A percentile compares a stretch with the other conserved stretches of the same genome.
phyloP scores from a whole-genome alignment of 1,140 invertebrate genomes.

The Tribolium castaneum region DNA sequence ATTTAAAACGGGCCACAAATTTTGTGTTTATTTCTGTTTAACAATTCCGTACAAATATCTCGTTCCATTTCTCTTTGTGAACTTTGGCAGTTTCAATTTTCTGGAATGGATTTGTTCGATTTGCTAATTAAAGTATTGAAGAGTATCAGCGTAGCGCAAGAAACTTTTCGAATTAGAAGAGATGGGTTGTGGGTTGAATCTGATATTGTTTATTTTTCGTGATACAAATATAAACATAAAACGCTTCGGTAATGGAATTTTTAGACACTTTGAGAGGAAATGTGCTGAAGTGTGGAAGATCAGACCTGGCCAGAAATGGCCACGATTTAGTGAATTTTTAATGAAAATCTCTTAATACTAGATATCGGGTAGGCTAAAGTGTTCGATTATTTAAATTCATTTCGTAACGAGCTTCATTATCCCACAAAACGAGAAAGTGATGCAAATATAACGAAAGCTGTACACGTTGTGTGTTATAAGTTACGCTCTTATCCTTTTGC shows the following conservation, averaged over 20 bases:
- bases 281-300: not conserved
- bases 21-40: not conserved
- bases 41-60: not conserved
- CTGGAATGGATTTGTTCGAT: conserved; percentile 1
- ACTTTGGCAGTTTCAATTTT: conserved; percentile 1
- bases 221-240: not conserved
- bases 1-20: not conserved
- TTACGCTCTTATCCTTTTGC: not conserved
- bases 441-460: not conserved
- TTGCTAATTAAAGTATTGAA: conserved; percentile 10
- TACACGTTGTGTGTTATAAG: not conserved
- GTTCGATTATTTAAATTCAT: not conserved
- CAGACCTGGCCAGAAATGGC: not conserved
- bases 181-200: not conserved
- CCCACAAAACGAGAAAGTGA: not conserved
- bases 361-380: not conserved
- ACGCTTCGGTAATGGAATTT: not conserved
- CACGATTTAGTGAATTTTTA: not conserved
- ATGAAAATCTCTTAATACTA: too few relatives aligned
- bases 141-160: not conserved
- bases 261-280: not conserved
- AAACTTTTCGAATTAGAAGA: not conserved
- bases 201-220: not conserved
- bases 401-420: not conserved
- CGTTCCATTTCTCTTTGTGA: not conserved